Base-by-base conservation (phyloP, 2,888 invertebrate species). In the Leptopilina syphax region DNA sequence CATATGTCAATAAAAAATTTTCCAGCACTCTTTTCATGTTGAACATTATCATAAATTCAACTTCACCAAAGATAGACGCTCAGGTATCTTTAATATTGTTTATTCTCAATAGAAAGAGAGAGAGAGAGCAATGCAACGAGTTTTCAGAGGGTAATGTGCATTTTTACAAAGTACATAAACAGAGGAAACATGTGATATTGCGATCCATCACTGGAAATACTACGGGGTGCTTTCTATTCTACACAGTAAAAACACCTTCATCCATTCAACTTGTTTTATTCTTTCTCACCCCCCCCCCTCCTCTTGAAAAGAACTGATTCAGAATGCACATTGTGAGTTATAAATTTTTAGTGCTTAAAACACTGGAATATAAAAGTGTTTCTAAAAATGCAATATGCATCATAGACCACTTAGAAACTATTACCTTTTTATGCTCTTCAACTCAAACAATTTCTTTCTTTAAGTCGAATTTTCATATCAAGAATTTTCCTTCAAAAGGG, bases 171-270 rank as follows among this genome's bases (percentile, higher is more conserved):
- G 73, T 73, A 34, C 57, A 73, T 73, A 73, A 73, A 73, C 73
- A 57, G 73, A 73, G 34, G 18, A 34, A 73, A 73, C 57, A 73
- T 73, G 73, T 73, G 57, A 73, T 73, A 73, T 73, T 73, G 73
- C 73, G 73, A 73, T 73, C 73, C 73, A 73, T 73, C 73, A 73
- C 54, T 54, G 73, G 73, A 57, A 73, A 73, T 73, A 73, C 57
- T 73, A n/a, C n/a, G 24, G 24, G 47, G 8, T 50, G 27, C 70
- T 54, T 70, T 54, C 54, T 54, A 70, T 73, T 57, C 73, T 73
- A 57, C 57, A 54, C 73, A 57, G 34, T 7, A 73, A n/a, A 54
- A 73, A 27, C 73, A 73, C 73, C 57, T 73, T 73, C 57, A 73
- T 54, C 73, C 57, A 27, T 54, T 34, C 54, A 13, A 73, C n/a